Evolutionary conservation across 2,888 invertebrate species (phyloP).

Genomic region (Drosophila recens): DNA sequence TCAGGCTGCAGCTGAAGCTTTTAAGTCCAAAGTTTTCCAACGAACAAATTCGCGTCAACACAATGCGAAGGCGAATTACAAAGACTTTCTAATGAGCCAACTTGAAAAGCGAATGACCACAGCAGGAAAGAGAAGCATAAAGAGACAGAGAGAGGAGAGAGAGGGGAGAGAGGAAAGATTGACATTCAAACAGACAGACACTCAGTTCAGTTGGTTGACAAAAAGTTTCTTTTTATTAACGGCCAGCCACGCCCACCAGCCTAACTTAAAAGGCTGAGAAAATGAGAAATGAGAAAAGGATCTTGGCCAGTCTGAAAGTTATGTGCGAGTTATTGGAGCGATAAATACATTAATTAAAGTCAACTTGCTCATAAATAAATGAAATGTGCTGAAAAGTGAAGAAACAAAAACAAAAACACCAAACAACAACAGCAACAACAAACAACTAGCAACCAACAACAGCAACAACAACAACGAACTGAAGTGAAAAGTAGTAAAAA

Average conservation of each 20-base stretch:
- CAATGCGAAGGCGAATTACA: conserved; percentile 58
- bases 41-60: conserved; percentile 46
- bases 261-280: background rate
- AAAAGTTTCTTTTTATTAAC: conserved; percentile 16
- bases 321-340: conserved; percentile 75
- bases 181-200: conserved; percentile 15
- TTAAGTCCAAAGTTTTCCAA: conserved; percentile 48
- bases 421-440: background rate
- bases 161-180: background rate
- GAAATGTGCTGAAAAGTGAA: conserved; percentile 62
- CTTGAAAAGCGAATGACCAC: conserved; percentile 65
- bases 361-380: conserved; percentile 78
- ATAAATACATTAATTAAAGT: conserved; percentile 81
- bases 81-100: conserved; percentile 76
- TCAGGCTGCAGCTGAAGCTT: conserved; percentile 36
- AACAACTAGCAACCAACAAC: conserved; percentile 10
- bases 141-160: background rate
- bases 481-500: conserved; percentile 39
- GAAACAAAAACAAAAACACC: conserved; percentile 34
- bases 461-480: conserved; percentile 8
- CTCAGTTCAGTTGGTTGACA: conserved; percentile 5
- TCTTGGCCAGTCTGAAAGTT: conserved; percentile 51
- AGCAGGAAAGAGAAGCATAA: background rate
- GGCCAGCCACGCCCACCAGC: conserved; percentile 24
- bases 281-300: background rate